Evolutionary conservation across 1,140 invertebrate genomes (phyloP).

Genomic region (Panagrolaimus sp.): DNA sequence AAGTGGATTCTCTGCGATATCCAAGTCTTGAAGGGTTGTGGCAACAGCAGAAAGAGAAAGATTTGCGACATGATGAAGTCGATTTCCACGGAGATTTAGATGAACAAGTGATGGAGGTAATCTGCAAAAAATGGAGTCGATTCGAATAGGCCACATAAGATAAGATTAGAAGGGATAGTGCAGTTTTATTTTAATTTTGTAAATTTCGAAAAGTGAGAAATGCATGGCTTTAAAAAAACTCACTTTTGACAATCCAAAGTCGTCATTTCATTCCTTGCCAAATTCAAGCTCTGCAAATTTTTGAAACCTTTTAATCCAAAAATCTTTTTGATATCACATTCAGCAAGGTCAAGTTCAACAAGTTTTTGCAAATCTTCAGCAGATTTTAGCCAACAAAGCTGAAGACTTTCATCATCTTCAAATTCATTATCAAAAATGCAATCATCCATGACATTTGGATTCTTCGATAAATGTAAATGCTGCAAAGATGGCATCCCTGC

Average conservation of each 20-base stretch:
- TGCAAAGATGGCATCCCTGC: background rate
- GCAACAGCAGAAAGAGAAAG: background rate
- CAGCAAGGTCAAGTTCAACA: background rate
- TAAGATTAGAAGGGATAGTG: background rate
- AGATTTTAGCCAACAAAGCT: background rate
- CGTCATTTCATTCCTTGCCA: background rate
- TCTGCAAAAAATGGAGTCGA: background rate
- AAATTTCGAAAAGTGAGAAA: too few species aligned
- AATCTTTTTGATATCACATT: background rate
- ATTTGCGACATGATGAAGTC: background rate
- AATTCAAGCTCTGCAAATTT: background rate
- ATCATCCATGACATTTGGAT: background rate
- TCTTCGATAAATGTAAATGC: background rate
- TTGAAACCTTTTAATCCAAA: background rate
- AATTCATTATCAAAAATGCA: background rate
- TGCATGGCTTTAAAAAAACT: background rate
- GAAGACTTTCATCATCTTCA: background rate
- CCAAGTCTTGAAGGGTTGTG: background rate
- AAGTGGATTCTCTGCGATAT: constrained; percentile 6
- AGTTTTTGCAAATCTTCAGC: background rate
- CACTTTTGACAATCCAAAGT: background rate
- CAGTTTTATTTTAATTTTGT: background rate
- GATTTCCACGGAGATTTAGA: constrained; percentile 4
- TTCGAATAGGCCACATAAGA: too few species aligned
- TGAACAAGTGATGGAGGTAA: background rate